Evolutionary conservation across 2,888 invertebrate species (phyloP), one percentile per base, ranked within the genome.

Genomic region (Ophion slaviceki): DNA sequence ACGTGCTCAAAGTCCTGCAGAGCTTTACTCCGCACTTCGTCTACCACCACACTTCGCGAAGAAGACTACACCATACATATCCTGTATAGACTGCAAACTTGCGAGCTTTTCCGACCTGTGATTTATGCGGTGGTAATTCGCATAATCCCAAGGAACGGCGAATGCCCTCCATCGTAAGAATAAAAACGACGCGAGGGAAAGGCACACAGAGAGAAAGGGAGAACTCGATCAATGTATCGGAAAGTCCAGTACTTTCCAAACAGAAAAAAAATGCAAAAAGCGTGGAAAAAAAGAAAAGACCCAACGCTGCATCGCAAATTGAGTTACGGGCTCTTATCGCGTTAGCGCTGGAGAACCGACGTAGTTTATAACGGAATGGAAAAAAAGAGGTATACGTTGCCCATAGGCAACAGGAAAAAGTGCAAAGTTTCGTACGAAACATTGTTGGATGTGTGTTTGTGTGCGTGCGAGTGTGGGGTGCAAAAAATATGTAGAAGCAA

Each of bases 251-350:
- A 28, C 24, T 40, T 17, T 8, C 14, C 40, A 14, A 28, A 53
- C 4, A 53, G 28, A 57, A 28, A 53, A 70, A 70, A 53, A 53
- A 70, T 36, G n/a, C 2, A 3, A 40, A 64, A 32, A 28, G 11
- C 28, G 28, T 17, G 28, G 28, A 53, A 47, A 70, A 53, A 7
- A 8, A 28, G n/a, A 45, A 72, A 74, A 45, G 7, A 28, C 45
- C 36, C 36, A 62, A 14, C 64, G 53, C 3, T 74, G 72, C 72
- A 74, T 83, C 24, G 59, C 32, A 83, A 83, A 83, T 83, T 79
- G 74, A 83, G 78, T 83, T 83, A 74, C 61, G 68, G 45, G 66
- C 78, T 83, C 74, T 74, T 53, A 74, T 74, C 74, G 68, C 17
- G 82, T 83, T 78, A 74, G 82, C 72, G 59, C 77, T 45, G 64